These are phyloP conservation scores for Caenorhabditis angaria DNA, from an alignment of 2,888 invertebrate genomes.

Conservation along the genomic window DNA sequence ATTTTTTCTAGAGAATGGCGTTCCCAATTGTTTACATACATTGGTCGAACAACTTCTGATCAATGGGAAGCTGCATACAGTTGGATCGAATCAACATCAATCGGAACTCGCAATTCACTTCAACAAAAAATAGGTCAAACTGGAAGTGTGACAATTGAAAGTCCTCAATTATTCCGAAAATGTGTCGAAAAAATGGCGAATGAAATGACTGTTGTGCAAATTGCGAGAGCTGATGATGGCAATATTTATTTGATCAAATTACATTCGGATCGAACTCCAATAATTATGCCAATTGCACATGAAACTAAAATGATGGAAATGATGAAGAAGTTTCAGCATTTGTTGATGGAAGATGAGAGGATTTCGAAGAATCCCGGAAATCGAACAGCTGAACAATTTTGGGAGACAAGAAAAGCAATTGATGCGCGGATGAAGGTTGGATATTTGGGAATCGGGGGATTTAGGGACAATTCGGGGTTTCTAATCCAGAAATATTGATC, in stretches of 20 bases:
- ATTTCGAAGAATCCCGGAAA: slow-evolving; percentile 33
- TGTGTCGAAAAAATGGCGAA: slow-evolving; percentile 23
- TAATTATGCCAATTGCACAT: slow-evolving; percentile 47
- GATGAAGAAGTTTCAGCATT: slow-evolving; percentile 27
- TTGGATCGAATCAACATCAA: slow-evolving; percentile 43
- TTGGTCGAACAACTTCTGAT: slow-evolving; percentile 29
- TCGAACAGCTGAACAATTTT: slow-evolving; percentile 28
- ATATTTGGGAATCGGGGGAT: too few species aligned
- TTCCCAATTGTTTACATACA: slow-evolving; percentile 29
- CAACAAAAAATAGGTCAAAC: slow-evolving; percentile 18
- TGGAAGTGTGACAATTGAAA: slow-evolving; percentile 26
- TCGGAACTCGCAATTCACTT: slow-evolving; percentile 35
- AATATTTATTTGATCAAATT: slow-evolving; percentile 33
- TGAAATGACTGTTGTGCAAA: slow-evolving; percentile 42
- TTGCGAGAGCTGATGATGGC: slow-evolving; percentile 32
- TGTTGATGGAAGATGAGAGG: slow-evolving; percentile 29
- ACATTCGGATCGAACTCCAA: slow-evolving; percentile 32
- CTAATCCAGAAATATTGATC: too few species aligned
- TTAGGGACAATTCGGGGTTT: too few species aligned
- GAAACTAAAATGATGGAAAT: slow-evolving; percentile 20
- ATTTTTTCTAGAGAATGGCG: slow-evolving; percentile 44
- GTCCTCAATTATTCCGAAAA: slow-evolving; percentile 12
- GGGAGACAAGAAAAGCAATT: slow-evolving; percentile 25
- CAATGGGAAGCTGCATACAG: slow-evolving; percentile 41
- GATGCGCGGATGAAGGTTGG: slow-evolving; percentile 21